These are phyloP conservation scores for Hoplodrina ambigua DNA, from an alignment of 2,888 invertebrate species.

Conservation along the genomic window DNA sequence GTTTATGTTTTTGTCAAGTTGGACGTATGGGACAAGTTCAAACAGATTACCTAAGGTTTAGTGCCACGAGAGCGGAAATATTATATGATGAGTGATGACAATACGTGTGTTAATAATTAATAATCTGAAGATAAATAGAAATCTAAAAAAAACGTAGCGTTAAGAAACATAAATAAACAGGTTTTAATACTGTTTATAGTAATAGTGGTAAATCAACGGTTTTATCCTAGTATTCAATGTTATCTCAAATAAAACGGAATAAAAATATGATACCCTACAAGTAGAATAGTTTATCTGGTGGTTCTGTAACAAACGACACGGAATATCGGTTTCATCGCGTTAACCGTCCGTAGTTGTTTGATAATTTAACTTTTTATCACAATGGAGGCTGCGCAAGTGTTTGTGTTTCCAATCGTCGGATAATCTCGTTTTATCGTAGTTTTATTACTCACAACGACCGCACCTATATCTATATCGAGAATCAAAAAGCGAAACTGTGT, in stretches of 20 bases:
- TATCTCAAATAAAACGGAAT: constrained; percentile 43
- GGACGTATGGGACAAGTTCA: constrained; percentile 45
- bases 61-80: constrained; percentile 45
- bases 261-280: constrained; percentile 58
- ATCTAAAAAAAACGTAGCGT: neutral
- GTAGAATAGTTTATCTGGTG: constrained; percentile 37
- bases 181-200: neutral
- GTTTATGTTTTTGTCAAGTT: constrained; percentile 57
- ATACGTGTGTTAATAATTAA: constrained; percentile 5
- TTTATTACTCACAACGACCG: constrained; percentile 66
- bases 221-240: constrained; percentile 32
- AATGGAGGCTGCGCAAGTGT: constrained; percentile 60
- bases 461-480: constrained; percentile 59
- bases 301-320: constrained; percentile 27
- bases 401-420: constrained; percentile 48
- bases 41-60: constrained; percentile 21
- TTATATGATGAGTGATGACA: constrained; percentile 6
- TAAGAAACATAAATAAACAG: neutral
- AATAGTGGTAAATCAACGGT: constrained; percentile 11
- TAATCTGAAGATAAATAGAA: constrained; percentile 5
- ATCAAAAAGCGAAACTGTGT: constrained; percentile 75
- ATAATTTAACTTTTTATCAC: constrained; percentile 62
- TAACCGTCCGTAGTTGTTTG: constrained; percentile 55
- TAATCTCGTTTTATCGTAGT: constrained; percentile 66
- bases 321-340: constrained; percentile 58